Evolutionary conservation across 2,888 invertebrate genomes (phyloP).

Genomic region (Spilarctia lutea): DNA sequence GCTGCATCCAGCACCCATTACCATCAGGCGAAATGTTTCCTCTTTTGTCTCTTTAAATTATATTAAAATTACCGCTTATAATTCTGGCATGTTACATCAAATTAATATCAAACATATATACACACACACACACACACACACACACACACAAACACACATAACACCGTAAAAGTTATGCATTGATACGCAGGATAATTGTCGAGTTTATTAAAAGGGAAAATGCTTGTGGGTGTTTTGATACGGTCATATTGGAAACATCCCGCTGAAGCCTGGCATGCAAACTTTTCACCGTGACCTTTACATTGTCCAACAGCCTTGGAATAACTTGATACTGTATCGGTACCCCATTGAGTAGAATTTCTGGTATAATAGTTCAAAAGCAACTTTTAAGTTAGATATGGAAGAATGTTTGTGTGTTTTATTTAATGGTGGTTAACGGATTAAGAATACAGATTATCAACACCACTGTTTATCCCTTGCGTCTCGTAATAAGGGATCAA

Average conservation of each 20-base stretch:
- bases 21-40: too few species aligned
- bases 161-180: conserved; percentile 39
- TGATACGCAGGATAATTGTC: conserved; percentile 37
- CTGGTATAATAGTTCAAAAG: conserved; percentile 16
- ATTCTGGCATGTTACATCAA: conserved; percentile 16
- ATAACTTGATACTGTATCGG: conserved; percentile 42
- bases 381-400: conserved; percentile 28
- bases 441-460: too few species aligned
- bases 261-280: conserved; percentile 26
- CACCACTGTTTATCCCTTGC: too few species aligned
- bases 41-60: too few species aligned
- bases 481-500: too few species aligned
- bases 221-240: conserved; percentile 35
- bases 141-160: not conserved
- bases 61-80: not conserved
- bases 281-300: conserved; percentile 43
- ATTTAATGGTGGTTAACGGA: too few species aligned
- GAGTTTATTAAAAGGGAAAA: conserved; percentile 43
- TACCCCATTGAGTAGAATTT: conserved; percentile 33
- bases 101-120: conserved; percentile 12
- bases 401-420: not conserved
- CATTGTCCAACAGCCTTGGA: conserved; percentile 43
- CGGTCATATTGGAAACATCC: conserved; percentile 24
- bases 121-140: not conserved
- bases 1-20: too few species aligned